phyloP scores from a whole-genome alignment of 2,797 vertebrate genomes.

The Anableps anableps region DNA sequence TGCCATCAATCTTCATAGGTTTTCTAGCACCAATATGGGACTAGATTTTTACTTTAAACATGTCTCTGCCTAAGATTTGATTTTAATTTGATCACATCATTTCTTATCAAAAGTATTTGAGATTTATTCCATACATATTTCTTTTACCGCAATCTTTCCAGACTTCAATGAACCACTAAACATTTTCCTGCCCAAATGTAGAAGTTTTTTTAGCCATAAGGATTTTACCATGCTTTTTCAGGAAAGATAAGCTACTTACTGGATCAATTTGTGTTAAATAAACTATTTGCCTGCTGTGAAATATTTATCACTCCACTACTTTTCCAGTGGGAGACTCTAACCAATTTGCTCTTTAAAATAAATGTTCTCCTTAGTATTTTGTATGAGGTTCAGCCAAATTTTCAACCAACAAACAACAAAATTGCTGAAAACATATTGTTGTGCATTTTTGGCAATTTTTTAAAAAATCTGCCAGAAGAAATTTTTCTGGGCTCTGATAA shows the following conservation, averaged over 20 bases:
- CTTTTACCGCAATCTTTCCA: no score
- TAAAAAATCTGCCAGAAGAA: conserved; percentile 29
- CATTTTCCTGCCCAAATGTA: not conserved
- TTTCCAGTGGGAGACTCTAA: not conserved
- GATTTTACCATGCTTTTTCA: not conserved
- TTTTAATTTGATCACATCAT: not conserved
- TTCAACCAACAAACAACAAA: not conserved
- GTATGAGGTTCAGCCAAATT: not conserved
- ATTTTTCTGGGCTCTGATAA: conserved; percentile 52
- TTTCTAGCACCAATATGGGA: no score
- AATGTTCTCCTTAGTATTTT: not conserved
- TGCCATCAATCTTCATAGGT: no score
- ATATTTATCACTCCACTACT: not conserved
- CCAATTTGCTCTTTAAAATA: not conserved
- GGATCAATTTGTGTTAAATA: not conserved
- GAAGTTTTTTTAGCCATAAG: not conserved
- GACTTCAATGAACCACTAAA: not conserved
- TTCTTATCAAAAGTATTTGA: not conserved
- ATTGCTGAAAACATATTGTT: not conserved
- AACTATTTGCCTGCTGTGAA: not conserved
- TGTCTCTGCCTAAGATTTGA: not conserved
- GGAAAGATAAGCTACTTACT: not conserved
- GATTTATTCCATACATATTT: not conserved
- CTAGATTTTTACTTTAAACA: not conserved
- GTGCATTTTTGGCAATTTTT: not conserved